Percentiles rank a stretch among this genome's conserved stretches.
Conservation (phyloP, 2,113 vertebrate genomes). For the Labrus mixtus region DNA sequence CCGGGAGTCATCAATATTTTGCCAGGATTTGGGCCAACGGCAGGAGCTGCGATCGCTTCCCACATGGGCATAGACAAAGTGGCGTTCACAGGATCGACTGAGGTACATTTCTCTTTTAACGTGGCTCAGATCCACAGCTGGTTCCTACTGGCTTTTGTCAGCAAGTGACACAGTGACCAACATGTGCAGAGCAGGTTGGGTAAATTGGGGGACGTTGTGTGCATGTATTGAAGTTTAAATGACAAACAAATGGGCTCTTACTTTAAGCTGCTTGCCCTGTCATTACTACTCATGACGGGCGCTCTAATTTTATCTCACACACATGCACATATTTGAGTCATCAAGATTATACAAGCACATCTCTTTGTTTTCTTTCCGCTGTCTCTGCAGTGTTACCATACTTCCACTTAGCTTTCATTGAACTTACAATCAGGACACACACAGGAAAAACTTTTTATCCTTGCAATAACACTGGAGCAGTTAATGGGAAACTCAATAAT, state of each 20-base stretch:
- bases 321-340: slow-evolving; percentile 61
- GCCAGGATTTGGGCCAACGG: slow-evolving; percentile 96
- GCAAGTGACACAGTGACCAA: slow-evolving; percentile 70
- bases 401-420: slow-evolving; percentile 28
- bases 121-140: slow-evolving; percentile 35
- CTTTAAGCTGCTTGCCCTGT: slow-evolving; percentile 63
- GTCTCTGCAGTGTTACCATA: slow-evolving; percentile 44
- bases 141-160: slow-evolving; percentile 45
- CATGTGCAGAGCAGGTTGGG: slow-evolving; percentile 63
- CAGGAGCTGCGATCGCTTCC: slow-evolving; percentile 94
- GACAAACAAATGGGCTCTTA: slow-evolving; percentile 71
- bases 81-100: slow-evolving; percentile 97
- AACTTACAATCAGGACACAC: slow-evolving; percentile 25
- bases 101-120: slow-evolving; percentile 84
- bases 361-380: slow-evolving; percentile 38
- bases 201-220: slow-evolving; percentile 56
- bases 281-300: slow-evolving; percentile 67
- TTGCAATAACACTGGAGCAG: slow-evolving; percentile 42
- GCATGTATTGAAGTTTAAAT: slow-evolving; percentile 66
- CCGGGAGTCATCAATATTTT: slow-evolving; percentile 99
- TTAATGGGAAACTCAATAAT: slow-evolving; percentile 60
- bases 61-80: slow-evolving; percentile 98
- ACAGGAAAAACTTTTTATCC: slow-evolving; percentile 41
- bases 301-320: slow-evolving; percentile 66
- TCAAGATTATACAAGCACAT: slow-evolving; percentile 51